A percentile compares a stretch with the other conserved stretches of the same genome.
Conservation (phyloP, 2,797 vertebrate species). For the Podargus strigoides region DNA sequence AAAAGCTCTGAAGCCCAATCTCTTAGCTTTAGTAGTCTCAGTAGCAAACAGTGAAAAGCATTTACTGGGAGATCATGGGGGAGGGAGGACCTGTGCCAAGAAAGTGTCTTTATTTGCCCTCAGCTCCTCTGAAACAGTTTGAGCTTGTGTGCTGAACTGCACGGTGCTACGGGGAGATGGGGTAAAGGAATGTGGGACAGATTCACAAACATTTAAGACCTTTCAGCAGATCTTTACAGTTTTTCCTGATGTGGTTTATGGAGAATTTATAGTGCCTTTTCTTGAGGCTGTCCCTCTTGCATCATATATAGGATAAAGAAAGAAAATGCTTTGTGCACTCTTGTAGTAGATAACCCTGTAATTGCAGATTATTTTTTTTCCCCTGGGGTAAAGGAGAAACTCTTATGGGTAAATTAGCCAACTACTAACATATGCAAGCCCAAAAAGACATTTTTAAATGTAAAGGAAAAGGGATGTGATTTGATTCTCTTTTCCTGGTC, state of each 20-base stretch:
- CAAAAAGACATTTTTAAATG: neutral
- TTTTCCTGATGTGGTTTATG: constrained; percentile 8
- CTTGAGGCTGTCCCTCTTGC: neutral
- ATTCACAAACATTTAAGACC: neutral
- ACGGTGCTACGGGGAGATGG: neutral
- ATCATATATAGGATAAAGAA: neutral
- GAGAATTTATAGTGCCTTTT: neutral
- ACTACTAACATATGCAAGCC: neutral
- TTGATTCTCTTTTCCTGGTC: neutral
- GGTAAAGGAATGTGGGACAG: neutral
- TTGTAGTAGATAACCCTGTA: neutral
- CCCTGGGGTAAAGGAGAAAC: neutral
- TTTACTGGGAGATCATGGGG: neutral
- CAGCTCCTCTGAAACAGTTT: neutral
- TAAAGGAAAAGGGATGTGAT: neutral
- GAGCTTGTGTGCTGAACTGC: neutral
- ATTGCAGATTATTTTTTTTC: neutral
- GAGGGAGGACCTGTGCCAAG: neutral
- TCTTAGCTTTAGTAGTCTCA: neutral
- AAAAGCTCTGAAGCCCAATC: neutral
- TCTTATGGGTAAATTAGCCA: neutral
- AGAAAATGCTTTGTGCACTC: neutral
- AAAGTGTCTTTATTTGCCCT: neutral
- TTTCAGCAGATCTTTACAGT: neutral
- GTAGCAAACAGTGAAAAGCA: neutral